A percentile compares a stretch with the other conserved stretches of the same genome.
phyloP scores from a whole-genome alignment of 2,113 vertebrate species.

The Xiphophorus couchianus region DNA sequence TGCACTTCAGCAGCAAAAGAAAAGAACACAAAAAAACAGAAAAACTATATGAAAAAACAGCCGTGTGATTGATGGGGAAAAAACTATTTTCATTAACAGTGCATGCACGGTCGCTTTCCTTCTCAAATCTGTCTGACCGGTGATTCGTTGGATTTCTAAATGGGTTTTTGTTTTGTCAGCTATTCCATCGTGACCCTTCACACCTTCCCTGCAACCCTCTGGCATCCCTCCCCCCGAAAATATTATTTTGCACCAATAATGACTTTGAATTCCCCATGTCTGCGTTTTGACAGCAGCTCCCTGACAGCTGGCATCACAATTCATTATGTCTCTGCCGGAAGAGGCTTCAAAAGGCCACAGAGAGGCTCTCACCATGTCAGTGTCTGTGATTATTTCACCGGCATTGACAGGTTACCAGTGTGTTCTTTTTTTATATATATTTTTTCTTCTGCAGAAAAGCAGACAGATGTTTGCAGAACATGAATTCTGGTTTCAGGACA shows the following conservation, averaged over 20 bases:
- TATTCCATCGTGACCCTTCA: conserved; percentile 37
- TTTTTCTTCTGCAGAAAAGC: not conserved
- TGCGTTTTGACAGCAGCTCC: conserved; percentile 41
- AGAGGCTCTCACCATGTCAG: conserved; percentile 52
- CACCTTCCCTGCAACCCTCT: conserved; percentile 24
- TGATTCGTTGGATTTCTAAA: conserved; percentile 49
- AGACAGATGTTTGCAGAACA: conserved; percentile 39
- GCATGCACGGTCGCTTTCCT: conserved; percentile 37
- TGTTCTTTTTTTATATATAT: not conserved
- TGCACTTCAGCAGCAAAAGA: conserved; percentile 14
- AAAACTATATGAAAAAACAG: conserved; percentile 2
- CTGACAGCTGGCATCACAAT: conserved; percentile 70
- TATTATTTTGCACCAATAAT: conserved; percentile 43
- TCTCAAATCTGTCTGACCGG: conserved; percentile 52
- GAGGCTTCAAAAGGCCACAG: conserved; percentile 35
- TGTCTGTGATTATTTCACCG: conserved; percentile 58
- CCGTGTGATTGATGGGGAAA: conserved; percentile 54
- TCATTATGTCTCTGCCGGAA: conserved; percentile 61
- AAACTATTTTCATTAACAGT: conserved; percentile 59
- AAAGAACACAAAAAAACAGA: not conserved
- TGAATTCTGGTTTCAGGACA: conserved; percentile 41
- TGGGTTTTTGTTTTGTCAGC: conserved; percentile 53
- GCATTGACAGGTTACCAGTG: conserved; percentile 39
- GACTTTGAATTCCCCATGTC: conserved; percentile 44
- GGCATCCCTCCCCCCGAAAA: not conserved